Evolutionary conservation across 2,113 vertebrate genomes (phyloP).

Genomic region (Coturnix japonica): DNA sequence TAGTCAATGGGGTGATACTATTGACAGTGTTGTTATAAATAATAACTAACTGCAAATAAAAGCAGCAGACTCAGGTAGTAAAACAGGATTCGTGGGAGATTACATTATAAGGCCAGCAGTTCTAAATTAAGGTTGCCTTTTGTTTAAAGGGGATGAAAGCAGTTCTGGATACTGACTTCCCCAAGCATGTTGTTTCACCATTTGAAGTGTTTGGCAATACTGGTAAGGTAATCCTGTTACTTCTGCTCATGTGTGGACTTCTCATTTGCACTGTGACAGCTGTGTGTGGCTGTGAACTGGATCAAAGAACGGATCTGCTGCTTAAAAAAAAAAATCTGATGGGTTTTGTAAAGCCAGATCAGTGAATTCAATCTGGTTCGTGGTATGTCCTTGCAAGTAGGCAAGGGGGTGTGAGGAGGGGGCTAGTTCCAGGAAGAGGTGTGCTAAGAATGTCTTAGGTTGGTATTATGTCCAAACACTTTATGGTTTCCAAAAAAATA

Average conservation of each 20-base stretch:
- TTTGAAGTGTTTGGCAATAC: slow-evolving; percentile 36
- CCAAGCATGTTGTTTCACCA: slow-evolving; percentile 7
- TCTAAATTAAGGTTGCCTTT: slow-evolving; percentile 35
- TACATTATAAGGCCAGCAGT: neutral
- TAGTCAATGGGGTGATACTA: neutral
- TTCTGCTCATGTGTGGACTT: slow-evolving; percentile 30
- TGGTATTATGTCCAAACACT: slow-evolving; percentile 18
- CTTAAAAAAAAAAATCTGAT: slow-evolving; percentile 24
- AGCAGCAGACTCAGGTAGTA: neutral
- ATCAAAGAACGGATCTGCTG: slow-evolving; percentile 32
- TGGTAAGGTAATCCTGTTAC: slow-evolving; percentile 47
- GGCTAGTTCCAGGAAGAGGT: neutral
- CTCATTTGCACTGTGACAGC: slow-evolving; percentile 50
- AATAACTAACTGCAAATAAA: neutral
- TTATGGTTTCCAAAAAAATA: slow-evolving; percentile 1
- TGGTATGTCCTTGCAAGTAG: neutral
- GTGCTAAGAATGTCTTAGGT: slow-evolving; percentile 2
- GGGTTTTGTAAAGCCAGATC: neutral
- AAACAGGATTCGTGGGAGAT: neutral
- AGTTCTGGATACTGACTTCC: slow-evolving; percentile 32
- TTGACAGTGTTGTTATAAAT: neutral
- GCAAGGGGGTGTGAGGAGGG: neutral
- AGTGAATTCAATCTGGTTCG: neutral
- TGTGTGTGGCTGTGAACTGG: slow-evolving; percentile 29
- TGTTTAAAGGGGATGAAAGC: slow-evolving; percentile 25